These are phyloP conservation scores for Hypena proboscidalis DNA, from an alignment of 2,888 invertebrate species.

Conservation along the genomic window DNA sequence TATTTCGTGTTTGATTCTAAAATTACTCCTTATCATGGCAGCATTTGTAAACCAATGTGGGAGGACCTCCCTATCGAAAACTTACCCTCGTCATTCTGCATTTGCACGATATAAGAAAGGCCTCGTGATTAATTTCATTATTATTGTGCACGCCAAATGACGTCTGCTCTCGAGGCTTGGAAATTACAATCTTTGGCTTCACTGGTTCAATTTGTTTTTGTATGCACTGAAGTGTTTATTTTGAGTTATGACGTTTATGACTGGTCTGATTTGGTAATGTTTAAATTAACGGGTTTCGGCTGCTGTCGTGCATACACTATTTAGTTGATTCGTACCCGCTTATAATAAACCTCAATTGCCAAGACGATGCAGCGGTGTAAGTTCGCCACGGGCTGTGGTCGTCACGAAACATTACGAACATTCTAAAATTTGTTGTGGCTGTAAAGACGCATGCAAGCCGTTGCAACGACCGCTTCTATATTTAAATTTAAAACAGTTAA, in stretches of 20 bases:
- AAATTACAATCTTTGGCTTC: conserved; percentile 44
- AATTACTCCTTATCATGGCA: too few relatives aligned
- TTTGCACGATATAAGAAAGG: conserved; percentile 48
- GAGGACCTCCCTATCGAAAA: too few relatives aligned
- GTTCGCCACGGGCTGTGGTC: conserved; percentile 68
- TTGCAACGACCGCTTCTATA: conserved; percentile 15
- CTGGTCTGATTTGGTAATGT: conserved; percentile 46
- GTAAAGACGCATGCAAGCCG: conserved; percentile 33
- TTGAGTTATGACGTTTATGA: conserved; percentile 37
- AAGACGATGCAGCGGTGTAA: conserved; percentile 58
- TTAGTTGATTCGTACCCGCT: conserved; percentile 66
- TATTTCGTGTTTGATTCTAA: too few relatives aligned
- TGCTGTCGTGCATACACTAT: conserved; percentile 73
- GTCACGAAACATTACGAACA: conserved; percentile 59
- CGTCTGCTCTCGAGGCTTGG: conserved; percentile 42
- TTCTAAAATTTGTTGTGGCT: conserved; percentile 54
- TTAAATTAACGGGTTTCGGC: conserved; percentile 63
- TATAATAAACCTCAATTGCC: conserved; percentile 68
- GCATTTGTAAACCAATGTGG: too few relatives aligned
- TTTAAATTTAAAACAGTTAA: conserved; percentile 21
- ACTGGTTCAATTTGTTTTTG: conserved; percentile 38
- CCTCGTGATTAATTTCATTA: conserved; percentile 59
- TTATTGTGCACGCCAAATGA: conserved; percentile 41
- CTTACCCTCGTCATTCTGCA: too few relatives aligned
- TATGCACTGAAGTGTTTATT: conserved; percentile 29